Conservation (phyloP, 2,888 invertebrate species). For the Athalia cordata region DNA sequence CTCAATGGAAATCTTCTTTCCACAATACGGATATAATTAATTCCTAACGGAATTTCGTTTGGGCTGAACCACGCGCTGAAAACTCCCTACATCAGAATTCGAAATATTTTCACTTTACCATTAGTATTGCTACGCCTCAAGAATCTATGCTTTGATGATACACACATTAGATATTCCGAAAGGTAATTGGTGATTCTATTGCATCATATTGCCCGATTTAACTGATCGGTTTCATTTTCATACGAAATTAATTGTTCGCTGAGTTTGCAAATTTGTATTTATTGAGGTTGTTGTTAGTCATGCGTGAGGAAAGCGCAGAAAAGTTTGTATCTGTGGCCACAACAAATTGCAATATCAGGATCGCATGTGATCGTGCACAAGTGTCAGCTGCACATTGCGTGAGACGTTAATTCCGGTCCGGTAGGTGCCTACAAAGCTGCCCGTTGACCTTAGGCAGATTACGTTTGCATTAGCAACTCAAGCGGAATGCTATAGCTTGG, state of each 20-base stretch:
- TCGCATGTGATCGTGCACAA: conserved; percentile 9
- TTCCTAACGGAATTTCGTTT: neutral
- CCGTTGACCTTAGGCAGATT: conserved; percentile 64
- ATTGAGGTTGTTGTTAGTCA: neutral
- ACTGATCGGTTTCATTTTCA: too few relatives aligned
- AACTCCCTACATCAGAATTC: neutral
- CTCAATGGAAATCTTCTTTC: neutral
- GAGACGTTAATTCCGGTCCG: conserved; percentile 62
- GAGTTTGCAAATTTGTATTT: neutral
- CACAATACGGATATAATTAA: conserved; percentile 2
- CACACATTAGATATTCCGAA: neutral
- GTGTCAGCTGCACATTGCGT: conserved; percentile 1
- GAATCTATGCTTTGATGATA: neutral
- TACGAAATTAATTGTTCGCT: too few relatives aligned
- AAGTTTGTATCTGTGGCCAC: neutral
- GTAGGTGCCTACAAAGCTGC: conserved; percentile 63
- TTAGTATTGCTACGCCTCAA: neutral
- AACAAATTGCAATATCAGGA: neutral
- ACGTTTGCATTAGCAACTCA: conserved; percentile 66
- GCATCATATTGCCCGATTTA: neutral
- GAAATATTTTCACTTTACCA: neutral
- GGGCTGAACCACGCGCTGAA: neutral
- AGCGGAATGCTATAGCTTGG: conserved; percentile 57
- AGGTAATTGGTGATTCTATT: too few relatives aligned
- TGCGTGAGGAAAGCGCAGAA: neutral